Percentiles rank a stretch among this genome's conserved stretches.
Conservation (phyloP, 2,113 vertebrate species). For the Sitta europaea region DNA sequence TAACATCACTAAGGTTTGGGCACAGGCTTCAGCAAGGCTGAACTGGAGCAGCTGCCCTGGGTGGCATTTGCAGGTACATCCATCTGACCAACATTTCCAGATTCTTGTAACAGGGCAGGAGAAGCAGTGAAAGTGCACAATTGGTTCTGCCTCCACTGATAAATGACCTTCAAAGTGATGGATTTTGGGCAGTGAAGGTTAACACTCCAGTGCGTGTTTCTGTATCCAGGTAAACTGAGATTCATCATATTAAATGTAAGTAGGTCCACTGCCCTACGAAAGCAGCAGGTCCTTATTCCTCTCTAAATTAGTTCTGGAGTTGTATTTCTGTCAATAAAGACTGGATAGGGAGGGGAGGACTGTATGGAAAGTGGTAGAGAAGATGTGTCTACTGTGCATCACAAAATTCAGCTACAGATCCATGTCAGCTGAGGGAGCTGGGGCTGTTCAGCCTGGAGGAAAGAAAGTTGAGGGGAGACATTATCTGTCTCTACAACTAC, state of each 20-base stretch:
- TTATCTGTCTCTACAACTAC: neutral
- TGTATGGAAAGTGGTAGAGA: neutral
- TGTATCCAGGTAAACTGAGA: neutral
- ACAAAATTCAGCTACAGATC: neutral
- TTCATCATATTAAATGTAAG: neutral
- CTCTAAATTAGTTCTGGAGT: neutral
- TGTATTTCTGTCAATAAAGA: neutral
- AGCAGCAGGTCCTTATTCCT: neutral
- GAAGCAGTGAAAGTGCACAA: accelerated
- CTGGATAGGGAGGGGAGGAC: neutral
- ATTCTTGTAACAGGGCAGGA: neutral
- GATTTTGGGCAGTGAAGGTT: neutral
- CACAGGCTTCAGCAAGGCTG: neutral
- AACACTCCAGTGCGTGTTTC: neutral
- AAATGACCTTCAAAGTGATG: neutral
- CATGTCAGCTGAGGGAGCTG: neutral
- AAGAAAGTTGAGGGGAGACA: neutral
- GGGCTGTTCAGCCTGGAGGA: neutral
- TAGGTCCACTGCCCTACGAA: neutral
- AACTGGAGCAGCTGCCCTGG: neutral
- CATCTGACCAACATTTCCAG: neutral
- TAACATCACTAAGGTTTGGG: neutral
- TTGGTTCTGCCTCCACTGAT: neutral
- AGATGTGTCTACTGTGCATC: accelerated
- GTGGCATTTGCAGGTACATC: neutral